Percentiles rank a stretch among this genome's conserved stretches.
Evolutionary conservation across 2,797 vertebrate genomes (phyloP).

Genomic region (Anisognathus igniventris): DNA sequence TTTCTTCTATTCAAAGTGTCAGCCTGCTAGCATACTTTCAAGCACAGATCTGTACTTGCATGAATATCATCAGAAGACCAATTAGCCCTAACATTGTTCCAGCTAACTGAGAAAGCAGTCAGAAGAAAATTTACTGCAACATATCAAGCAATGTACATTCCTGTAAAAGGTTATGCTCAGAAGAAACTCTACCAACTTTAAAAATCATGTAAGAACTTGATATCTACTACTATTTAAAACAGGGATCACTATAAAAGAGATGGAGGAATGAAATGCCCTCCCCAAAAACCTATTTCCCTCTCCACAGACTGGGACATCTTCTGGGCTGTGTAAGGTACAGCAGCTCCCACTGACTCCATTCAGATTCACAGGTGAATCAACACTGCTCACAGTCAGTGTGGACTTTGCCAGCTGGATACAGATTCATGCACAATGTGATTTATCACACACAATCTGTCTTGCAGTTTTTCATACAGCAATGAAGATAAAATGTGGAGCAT

Average conservation of each 20-base stretch:
- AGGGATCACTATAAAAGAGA: not conserved
- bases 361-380: not conserved
- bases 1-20: slow-evolving; percentile 77
- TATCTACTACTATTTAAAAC: not conserved
- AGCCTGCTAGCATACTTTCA: slow-evolving; percentile 73
- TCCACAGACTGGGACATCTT: not conserved
- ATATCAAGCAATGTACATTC: not conserved
- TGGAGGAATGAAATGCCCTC: not conserved
- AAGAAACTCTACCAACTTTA: not conserved
- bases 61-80: slow-evolving; percentile 58
- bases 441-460: not conserved
- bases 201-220: not conserved
- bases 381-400: not conserved
- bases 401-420: not conserved
- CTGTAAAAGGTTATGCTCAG: not conserved
- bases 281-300: not conserved
- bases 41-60: slow-evolving; percentile 69
- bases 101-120: not conserved
- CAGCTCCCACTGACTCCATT: not conserved
- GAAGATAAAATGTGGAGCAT: not conserved
- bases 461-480: not conserved
- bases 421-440: not conserved
- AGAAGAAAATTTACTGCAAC: not conserved
- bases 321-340: not conserved
- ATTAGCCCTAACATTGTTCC: not conserved